Base-by-base conservation (phyloP, 1,140 invertebrate genomes). In the Drosophila lacteicornis region DNA sequence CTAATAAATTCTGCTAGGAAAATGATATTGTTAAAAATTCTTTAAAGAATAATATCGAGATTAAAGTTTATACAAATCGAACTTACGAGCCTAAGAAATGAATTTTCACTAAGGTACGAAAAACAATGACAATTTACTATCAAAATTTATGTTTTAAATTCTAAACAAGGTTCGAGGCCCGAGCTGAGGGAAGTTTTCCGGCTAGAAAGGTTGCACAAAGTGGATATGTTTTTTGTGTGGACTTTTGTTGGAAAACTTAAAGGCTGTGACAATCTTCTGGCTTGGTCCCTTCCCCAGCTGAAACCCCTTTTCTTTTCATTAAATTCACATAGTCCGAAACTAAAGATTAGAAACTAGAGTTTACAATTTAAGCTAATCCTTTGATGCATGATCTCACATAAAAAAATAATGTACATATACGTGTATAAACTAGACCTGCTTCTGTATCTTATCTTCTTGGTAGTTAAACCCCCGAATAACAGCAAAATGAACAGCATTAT, bases 1-100 rank as follows among this genome's bases (percentile, higher is more conserved):
- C 80, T 87, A 68, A 88, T 87, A 87, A 87, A 87, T 87, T 87
- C 84, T 59, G 74, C 84, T 88, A 87, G 73, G 75, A 87, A 53
- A 87, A 84, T 67, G 17, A 83, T 77, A 83, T 68, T 67, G 59
- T 65, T 49, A 66, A 75, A 66, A 76, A 69, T 75, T 43, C 47
- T 67, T 66, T 47, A 51, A 65, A 33, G 33, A 57, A 66, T 74
- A 82, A 82, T 80, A 88, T 83, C 80, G 83, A 88, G 83, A 83
- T 87, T 83, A 69, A 77, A 27, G 47, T 66, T 58, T 63, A 33
- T 51, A 84, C 66, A 84, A 55, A 68, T 68, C 60, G 63, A 61
- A 55, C 77, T 80, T 84, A 84, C 61, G 51, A 42, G 40, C 17
- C 81, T 84, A 81, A 50, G 40, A 81, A 53, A 60, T 60, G 33